A percentile compares a stretch with the other conserved stretches of the same genome.
Evolutionary conservation across 2,888 invertebrate species (phyloP).

Genomic region (Philonicus albiceps): DNA sequence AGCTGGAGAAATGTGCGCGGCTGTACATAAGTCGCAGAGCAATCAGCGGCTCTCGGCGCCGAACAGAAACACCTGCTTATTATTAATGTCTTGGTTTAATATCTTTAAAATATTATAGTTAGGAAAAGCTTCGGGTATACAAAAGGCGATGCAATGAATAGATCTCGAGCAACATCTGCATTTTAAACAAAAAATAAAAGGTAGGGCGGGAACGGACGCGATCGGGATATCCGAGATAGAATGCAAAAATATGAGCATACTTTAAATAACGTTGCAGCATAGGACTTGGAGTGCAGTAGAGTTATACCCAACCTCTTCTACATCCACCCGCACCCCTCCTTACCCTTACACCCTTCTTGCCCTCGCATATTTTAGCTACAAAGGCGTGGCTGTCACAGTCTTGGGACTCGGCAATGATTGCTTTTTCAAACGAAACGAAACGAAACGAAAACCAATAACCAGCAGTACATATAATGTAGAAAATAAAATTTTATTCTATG

Average conservation of each 20-base stretch:
- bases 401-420: slow-evolving; percentile 13
- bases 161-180: slow-evolving; percentile 34
- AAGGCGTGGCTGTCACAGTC: slow-evolving; percentile 34
- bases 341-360: not conserved
- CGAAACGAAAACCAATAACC: slow-evolving; percentile 39
- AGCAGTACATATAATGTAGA: slow-evolving; percentile 35
- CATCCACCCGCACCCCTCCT: not conserved
- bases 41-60: not conserved
- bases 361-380: slow-evolving; percentile 19
- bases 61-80: slow-evolving; percentile 15
- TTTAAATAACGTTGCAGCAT: slow-evolving; percentile 20
- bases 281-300: not conserved
- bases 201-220: not conserved
- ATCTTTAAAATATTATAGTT: slow-evolving; percentile 26
- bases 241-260: slow-evolving; percentile 31
- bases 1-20: not conserved
- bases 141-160: slow-evolving; percentile 32
- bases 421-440: slow-evolving; percentile 38
- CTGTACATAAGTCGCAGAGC: not conserved
- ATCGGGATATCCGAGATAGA: not conserved
- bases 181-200: not conserved
- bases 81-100: slow-evolving; percentile 34
- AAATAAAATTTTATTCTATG: slow-evolving; percentile 30
- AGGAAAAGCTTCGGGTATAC: slow-evolving; percentile 6
- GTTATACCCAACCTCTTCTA: not conserved